phyloP scores from a whole-genome alignment of 23 tunicate species.

The Ciona savignyi region DNA sequence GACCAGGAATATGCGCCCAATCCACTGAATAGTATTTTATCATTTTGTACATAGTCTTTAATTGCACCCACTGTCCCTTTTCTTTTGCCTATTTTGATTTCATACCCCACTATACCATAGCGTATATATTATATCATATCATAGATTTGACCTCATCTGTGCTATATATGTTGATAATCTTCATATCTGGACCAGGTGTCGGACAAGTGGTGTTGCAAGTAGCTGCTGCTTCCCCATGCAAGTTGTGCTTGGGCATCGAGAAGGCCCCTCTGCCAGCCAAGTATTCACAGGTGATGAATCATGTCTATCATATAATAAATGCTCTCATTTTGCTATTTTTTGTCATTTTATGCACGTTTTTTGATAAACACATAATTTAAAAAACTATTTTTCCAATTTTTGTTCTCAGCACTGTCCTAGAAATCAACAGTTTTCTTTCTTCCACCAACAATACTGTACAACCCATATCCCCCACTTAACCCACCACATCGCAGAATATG shows the following conservation, averaged over 20 bases:
- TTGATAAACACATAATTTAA: not conserved
- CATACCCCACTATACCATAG: no score
- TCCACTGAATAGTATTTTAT: not conserved
- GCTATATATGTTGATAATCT: no score
- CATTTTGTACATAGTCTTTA: not conserved
- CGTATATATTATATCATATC: no score
- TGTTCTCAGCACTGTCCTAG: not conserved
- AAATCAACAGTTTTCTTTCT: no score
- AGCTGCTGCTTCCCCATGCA: constrained; percentile 86
- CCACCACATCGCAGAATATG: constrained; percentile 69
- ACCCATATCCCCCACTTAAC: no score
- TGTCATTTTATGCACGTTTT: not conserved
- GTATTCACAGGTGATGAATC: constrained; percentile 45
- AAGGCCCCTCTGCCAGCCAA: constrained; percentile 80
- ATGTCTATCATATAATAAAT: not conserved
- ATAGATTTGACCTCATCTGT: no score
- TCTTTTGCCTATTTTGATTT: no score
- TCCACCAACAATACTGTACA: no score
- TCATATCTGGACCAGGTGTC: no score
- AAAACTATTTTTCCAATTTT: not conserved
- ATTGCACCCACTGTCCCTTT: no score
- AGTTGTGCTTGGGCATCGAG: constrained; percentile 76
- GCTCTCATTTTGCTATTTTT: not conserved
- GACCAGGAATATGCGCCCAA: not conserved
- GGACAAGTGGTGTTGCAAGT: constrained; percentile 95